Evolutionary conservation across 2,888 invertebrate species (phyloP).

Genomic region (Gandaritis pyraliata): DNA sequence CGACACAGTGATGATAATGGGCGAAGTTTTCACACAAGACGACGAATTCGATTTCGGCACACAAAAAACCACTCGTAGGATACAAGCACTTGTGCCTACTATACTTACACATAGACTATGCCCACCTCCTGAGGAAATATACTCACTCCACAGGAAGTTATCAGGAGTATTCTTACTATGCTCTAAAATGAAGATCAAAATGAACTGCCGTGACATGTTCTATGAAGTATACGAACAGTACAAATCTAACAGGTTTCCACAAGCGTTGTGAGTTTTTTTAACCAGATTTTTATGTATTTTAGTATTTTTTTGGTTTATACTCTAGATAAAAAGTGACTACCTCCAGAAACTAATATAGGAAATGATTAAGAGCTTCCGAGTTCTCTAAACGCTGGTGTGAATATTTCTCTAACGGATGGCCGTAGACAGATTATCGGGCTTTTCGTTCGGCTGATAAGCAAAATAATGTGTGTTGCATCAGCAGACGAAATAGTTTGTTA

Average conservation of each 20-base stretch:
- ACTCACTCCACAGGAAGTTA: slow-evolving; percentile 98
- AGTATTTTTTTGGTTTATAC: not conserved
- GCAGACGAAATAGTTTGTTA: too few species aligned
- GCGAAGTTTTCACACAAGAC: slow-evolving; percentile 93
- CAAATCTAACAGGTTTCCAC: slow-evolving; percentile 54
- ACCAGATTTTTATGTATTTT: not conserved
- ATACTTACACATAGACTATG: slow-evolving; percentile 97
- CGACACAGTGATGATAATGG: slow-evolving; percentile 98
- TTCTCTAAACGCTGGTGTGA: too few species aligned
- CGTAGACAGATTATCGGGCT: too few species aligned
- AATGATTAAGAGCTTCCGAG: too few species aligned
- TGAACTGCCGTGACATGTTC: slow-evolving; percentile 94
- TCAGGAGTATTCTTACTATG: slow-evolving; percentile 97
- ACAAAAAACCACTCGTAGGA: slow-evolving; percentile 90
- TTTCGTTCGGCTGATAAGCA: too few species aligned
- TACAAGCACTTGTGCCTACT: slow-evolving; percentile 95
- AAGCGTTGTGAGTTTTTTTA: slow-evolving; percentile 24
- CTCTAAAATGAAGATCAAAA: slow-evolving; percentile 91
- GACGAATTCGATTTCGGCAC: slow-evolving; percentile 95
- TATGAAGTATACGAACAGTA: slow-evolving; percentile 90
- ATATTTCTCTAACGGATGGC: too few species aligned
- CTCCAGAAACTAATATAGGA: too few species aligned
- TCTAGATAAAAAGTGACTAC: too few species aligned
- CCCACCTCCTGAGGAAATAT: slow-evolving; percentile 99
- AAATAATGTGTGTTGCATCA: too few species aligned